These are phyloP conservation scores for Dryococelus australis DNA, from an alignment of 2,888 invertebrate species.

Conservation along the genomic window DNA sequence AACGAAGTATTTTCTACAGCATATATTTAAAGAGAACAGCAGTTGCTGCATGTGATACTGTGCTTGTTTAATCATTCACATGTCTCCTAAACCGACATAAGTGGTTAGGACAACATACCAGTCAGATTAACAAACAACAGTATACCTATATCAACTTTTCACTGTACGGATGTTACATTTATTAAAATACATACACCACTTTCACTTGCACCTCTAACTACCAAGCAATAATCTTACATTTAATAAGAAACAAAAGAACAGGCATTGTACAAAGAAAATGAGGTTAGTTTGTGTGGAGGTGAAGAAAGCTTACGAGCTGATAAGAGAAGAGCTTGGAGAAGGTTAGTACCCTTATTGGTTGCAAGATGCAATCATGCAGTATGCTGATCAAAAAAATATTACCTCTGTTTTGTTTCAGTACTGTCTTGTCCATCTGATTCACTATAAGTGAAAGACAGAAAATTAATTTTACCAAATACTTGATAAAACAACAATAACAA, in stretches of 20 bases:
- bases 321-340: not conserved
- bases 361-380: not conserved
- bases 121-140: too few relatives aligned
- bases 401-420: slow-evolving; percentile 1
- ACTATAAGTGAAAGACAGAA: slow-evolving; percentile 39
- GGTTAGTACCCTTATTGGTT: not conserved
- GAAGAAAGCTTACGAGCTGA: not conserved
- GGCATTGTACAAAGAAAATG: not conserved
- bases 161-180: too few relatives aligned
- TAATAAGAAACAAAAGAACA: not conserved
- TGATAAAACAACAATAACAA: not conserved
- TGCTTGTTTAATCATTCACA: too few relatives aligned
- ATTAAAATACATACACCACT: not conserved
- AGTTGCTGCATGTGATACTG: too few relatives aligned
- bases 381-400: not conserved
- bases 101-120: too few relatives aligned
- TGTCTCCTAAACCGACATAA: too few relatives aligned
- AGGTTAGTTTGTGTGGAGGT: not conserved
- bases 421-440: slow-evolving; percentile 34
- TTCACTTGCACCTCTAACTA: not conserved
- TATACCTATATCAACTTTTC: too few relatives aligned
- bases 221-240: not conserved
- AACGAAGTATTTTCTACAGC: too few relatives aligned
- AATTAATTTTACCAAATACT: not conserved
- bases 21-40: too few relatives aligned